phyloP scores from a whole-genome alignment of 2,113 vertebrate genomes.

The Zosterops japonicus region DNA sequence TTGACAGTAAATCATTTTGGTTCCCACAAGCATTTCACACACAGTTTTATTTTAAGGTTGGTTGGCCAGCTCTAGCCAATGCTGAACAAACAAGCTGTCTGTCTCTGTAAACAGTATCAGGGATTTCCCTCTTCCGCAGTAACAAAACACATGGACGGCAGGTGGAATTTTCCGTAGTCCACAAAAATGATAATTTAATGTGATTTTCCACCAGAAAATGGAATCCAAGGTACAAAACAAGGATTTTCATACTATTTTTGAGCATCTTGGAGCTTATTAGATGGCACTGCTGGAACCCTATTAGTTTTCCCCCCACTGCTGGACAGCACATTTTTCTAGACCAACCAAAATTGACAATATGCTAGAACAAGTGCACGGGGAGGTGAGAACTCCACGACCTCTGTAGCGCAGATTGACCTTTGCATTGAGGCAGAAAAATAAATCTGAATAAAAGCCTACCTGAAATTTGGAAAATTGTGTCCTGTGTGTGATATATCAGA shows the following conservation, averaged over 20 bases:
- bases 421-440: background rate
- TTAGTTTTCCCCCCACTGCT: background rate
- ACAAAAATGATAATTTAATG: background rate
- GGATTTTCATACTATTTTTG: background rate
- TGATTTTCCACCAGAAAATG: conserved; percentile 49
- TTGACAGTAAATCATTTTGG: conserved; percentile 38
- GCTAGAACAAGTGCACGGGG: accelerated
- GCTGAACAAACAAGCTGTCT: conserved; percentile 56
- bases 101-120: conserved; percentile 33
- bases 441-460: background rate
- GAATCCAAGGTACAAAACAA: conserved; percentile 23
- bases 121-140: background rate
- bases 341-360: background rate
- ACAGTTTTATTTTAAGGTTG: conserved; percentile 44
- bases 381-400: background rate
- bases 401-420: background rate
- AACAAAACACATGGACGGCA: background rate
- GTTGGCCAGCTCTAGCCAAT: background rate
- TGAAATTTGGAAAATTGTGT: background rate
- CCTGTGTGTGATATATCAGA: background rate
- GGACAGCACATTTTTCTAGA: background rate
- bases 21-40: background rate
- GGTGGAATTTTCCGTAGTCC: conserved; percentile 53
- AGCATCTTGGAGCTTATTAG: background rate
- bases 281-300: background rate